Conservation (phyloP, 2,888 invertebrate species). For the Clivina fossor region DNA sequence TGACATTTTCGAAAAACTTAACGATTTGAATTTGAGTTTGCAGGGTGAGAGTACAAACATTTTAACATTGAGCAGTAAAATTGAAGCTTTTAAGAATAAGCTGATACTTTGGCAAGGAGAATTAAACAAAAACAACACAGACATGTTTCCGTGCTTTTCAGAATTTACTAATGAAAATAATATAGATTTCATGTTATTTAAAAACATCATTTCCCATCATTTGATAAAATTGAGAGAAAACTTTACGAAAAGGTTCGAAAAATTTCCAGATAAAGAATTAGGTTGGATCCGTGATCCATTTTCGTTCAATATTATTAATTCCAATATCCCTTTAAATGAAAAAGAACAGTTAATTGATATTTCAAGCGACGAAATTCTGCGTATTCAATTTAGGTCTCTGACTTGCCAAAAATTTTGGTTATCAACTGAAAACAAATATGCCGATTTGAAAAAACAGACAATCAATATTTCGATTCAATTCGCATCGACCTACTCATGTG, state of each 20-base stretch:
- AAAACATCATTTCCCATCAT: not conserved
- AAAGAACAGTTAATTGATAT: not conserved
- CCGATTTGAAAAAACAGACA: not conserved
- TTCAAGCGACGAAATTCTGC: not conserved
- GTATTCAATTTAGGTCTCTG: conserved; percentile 1
- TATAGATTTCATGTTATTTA: not conserved
- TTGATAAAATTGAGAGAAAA: conserved; percentile 1
- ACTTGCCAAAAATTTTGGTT: conserved; percentile 18
- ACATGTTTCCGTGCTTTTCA: no score
- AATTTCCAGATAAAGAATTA: conserved; percentile 12
- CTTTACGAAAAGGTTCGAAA: conserved; percentile 11
- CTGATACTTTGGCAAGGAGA: not conserved
- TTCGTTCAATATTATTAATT: conserved; percentile 12
- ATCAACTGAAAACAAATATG: conserved; percentile 20
- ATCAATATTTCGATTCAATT: not conserved
- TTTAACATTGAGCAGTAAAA: not conserved
- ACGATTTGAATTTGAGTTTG: conserved; percentile 21
- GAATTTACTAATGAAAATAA: no score
- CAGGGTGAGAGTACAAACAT: not conserved
- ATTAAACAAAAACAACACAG: no score
- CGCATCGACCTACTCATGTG: conserved; percentile 1
- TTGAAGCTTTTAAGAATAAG: not conserved
- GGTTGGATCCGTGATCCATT: conserved; percentile 27
- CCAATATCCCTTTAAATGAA: not conserved
- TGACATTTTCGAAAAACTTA: conserved; percentile 24